Percentiles rank a stretch among this genome's conserved stretches.
Evolutionary conservation across 2,113 vertebrate genomes (phyloP).

Genomic region (Brachyhypopomus occidentalis): DNA sequence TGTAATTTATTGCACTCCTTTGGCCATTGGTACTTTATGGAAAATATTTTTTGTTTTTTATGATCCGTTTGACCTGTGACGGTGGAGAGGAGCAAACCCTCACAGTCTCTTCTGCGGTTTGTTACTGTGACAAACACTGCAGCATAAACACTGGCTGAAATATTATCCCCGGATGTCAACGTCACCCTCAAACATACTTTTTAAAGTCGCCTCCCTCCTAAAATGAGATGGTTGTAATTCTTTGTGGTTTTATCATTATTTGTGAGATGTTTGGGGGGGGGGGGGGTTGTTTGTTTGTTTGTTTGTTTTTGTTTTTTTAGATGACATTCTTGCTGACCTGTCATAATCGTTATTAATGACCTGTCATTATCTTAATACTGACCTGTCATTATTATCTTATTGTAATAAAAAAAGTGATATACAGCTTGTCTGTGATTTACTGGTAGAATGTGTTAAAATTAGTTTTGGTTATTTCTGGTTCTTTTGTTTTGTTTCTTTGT

Average conservation of each 20-base stretch:
- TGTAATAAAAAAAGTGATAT: conserved; percentile 19
- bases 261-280: not conserved
- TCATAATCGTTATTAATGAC: no score
- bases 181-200: not conserved
- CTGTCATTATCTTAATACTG: not conserved
- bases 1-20: not conserved
- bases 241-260: not conserved
- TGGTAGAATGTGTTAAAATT: no score
- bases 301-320: not conserved
- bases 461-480: no score
- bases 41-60: not conserved
- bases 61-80: no score
- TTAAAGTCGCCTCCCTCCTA: not conserved
- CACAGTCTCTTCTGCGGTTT: not conserved
- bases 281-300: not conserved
- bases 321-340: not conserved
- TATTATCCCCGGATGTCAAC: not conserved
- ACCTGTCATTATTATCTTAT: not conserved
- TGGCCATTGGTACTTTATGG: not conserved
- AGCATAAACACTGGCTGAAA: not conserved
- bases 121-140: not conserved
- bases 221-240: not conserved
- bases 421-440: not conserved
- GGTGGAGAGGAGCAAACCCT: not conserved
- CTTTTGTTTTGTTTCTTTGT: no score